These are phyloP conservation scores for Spongilla lacustris DNA, from an alignment of 37 sponge, comb jelly and placozoan genomes.

Conservation along the genomic window DNA sequence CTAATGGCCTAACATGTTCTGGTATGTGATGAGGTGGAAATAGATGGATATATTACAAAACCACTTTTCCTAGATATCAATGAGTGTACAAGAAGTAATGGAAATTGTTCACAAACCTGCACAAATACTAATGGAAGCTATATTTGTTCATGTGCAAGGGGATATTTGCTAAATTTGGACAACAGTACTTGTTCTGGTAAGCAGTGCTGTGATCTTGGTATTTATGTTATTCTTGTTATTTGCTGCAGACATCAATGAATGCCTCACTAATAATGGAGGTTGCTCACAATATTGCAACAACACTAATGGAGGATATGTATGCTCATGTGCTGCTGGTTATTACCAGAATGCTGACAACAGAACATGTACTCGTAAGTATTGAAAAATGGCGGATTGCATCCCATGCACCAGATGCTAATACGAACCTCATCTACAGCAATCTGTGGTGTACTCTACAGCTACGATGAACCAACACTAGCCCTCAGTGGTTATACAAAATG, in stretches of 20 bases:
- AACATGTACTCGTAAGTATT: neutral
- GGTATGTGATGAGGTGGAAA: neutral
- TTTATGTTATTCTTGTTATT: no score
- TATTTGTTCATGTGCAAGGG: constrained; percentile 15
- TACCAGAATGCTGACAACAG: neutral
- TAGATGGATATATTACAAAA: neutral
- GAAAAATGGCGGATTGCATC: neutral
- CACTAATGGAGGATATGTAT: constrained; percentile 11
- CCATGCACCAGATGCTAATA: no score
- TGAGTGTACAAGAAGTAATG: constrained; percentile 33
- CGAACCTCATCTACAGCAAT: neutral
- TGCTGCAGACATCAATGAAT: constrained; percentile 26
- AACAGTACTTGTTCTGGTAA: neutral
- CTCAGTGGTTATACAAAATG: neutral
- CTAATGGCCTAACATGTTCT: neutral
- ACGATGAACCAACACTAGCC: neutral
- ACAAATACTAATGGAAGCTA: constrained; percentile 30
- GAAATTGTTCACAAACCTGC: constrained; percentile 38
- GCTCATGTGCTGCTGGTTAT: constrained; percentile 23
- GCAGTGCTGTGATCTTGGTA: no score
- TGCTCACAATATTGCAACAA: constrained; percentile 18
- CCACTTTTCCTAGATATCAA: neutral
- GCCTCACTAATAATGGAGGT: neutral
- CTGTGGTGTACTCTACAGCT: neutral
- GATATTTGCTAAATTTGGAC: constrained; percentile 1